Percentiles rank a stretch among this genome's conserved stretches.
These are phyloP conservation scores for Archaeoteleia sp. DNA, from an alignment of 2,888 invertebrate genomes.

Conservation along the genomic window DNA sequence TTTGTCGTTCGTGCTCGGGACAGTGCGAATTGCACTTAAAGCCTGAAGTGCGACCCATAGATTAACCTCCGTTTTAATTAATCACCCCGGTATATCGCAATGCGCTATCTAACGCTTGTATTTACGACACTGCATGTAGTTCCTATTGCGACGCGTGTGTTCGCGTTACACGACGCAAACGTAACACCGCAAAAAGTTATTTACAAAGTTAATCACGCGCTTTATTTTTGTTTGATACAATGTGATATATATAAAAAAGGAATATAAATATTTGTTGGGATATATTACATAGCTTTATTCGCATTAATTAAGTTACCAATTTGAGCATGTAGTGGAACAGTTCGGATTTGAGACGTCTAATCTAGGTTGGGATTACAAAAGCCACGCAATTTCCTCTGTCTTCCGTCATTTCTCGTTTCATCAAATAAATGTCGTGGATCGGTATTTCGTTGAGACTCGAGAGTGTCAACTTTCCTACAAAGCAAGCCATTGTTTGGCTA, in stretches of 20 bases:
- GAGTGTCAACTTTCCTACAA: slow-evolving; percentile 45
- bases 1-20: slow-evolving; percentile 63
- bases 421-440: slow-evolving; percentile 46
- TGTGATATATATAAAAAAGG: too few species aligned
- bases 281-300: too few species aligned
- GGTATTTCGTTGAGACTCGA: slow-evolving; percentile 44
- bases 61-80: slow-evolving; percentile 71
- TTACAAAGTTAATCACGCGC: too few species aligned
- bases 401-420: slow-evolving; percentile 48
- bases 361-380: slow-evolving; percentile 42
- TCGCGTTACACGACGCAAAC: too few species aligned
- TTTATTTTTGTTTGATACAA: too few species aligned
- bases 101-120: slow-evolving; percentile 25
- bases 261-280: too few species aligned
- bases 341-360: too few species aligned
- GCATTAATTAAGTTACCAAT: too few species aligned
- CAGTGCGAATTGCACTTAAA: slow-evolving; percentile 64
- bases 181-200: too few species aligned
- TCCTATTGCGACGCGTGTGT: slow-evolving; percentile 4
- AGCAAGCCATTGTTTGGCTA: slow-evolving; percentile 37
- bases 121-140: slow-evolving; percentile 9
- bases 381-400: slow-evolving; percentile 49
- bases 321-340: too few species aligned
- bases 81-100: too few species aligned
- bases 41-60: slow-evolving; percentile 61